phyloP scores from a whole-genome alignment of 2,113 vertebrate species.

The Thryonomys swinderianus region DNA sequence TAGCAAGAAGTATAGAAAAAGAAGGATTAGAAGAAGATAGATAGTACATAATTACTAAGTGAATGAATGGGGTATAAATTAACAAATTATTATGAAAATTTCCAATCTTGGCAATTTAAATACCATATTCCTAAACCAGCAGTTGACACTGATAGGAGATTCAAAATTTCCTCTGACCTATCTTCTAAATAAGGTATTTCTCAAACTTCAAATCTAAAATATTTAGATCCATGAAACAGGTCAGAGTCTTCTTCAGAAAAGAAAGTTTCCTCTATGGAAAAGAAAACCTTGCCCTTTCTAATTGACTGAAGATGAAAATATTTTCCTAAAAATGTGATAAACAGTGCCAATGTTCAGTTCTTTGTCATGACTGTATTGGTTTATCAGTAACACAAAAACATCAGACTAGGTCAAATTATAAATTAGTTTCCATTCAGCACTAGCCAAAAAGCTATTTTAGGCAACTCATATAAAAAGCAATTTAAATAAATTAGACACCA shows the following conservation, averaged over 20 bases:
- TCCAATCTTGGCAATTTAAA: constrained; percentile 3
- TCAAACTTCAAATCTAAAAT: background rate
- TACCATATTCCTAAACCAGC: background rate
- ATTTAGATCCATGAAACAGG: background rate
- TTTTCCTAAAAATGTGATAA: background rate
- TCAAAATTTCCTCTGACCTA: background rate
- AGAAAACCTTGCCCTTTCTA: background rate
- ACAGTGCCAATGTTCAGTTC: background rate
- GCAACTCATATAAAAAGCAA: constrained; percentile 46
- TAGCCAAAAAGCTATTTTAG: background rate
- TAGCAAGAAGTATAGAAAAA: background rate
- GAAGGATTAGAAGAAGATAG: background rate
- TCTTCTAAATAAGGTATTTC: constrained; percentile 20
- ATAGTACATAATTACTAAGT: background rate
- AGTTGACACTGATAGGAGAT: background rate
- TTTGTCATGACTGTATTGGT: background rate
- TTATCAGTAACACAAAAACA: constrained; percentile 27
- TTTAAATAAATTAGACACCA: constrained; percentile 49
- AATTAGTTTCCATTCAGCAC: constrained; percentile 55
- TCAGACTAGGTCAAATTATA: constrained; percentile 27
- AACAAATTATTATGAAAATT: constrained; percentile 39
- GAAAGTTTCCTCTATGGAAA: background rate
- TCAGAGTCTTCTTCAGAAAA: background rate
- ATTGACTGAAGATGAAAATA: constrained; percentile 37
- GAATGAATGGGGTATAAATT: background rate